Percentiles rank a stretch among this genome's conserved stretches.
These are phyloP conservation scores for Patella caerulea DNA, from an alignment of 2,888 invertebrate species.

Conservation along the genomic window DNA sequence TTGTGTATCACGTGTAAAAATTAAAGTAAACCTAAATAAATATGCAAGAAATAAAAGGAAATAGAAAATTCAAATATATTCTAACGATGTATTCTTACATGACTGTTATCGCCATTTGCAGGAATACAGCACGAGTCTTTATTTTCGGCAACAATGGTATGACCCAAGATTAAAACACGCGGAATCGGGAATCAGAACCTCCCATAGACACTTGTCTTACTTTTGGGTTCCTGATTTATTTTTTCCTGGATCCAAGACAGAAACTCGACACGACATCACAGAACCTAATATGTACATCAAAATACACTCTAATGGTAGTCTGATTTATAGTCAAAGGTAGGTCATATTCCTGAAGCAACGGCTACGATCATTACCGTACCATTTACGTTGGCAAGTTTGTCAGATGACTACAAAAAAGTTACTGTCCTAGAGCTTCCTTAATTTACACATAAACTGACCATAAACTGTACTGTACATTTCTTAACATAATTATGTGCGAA, in stretches of 20 bases:
- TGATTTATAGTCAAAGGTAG: constrained; percentile 45
- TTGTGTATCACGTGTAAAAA: no score
- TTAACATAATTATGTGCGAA: no score
- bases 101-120: constrained; percentile 19
- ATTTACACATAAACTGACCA: no score
- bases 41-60: no score
- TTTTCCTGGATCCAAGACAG: constrained; percentile 43
- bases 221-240: constrained; percentile 52
- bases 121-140: constrained; percentile 44
- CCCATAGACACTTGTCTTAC: constrained; percentile 26
- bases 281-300: constrained; percentile 44
- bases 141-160: constrained; percentile 42
- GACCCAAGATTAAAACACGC: constrained; percentile 37
- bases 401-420: no score
- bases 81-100: neutral
- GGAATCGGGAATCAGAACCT: constrained; percentile 23
- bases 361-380: no score
- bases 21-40: no score
- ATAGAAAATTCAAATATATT: no score
- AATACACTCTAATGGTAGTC: constrained; percentile 39
- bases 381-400: no score
- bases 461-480: no score
- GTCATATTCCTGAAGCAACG: no score
- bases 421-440: no score
- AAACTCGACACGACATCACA: constrained; percentile 39